Conservation (phyloP, 2,113 vertebrate species). For the Eira barbara region DNA sequence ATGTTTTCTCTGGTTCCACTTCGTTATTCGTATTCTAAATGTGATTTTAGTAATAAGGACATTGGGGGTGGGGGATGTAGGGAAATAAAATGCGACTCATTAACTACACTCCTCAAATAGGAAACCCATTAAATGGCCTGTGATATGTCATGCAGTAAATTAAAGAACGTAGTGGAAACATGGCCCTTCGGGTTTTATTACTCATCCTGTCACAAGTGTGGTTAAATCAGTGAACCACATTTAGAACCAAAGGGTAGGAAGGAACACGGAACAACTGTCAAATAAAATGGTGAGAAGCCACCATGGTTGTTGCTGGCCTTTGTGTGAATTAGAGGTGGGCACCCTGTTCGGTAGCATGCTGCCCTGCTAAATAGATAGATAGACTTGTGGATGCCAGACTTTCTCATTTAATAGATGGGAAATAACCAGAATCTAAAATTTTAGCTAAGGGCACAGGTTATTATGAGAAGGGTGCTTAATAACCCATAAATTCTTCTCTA, state of each 20-base stretch:
- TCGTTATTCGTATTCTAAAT: neutral
- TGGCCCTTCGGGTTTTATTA: slow-evolving; percentile 20
- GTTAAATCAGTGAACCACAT: slow-evolving; percentile 10
- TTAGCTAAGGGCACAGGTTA: neutral
- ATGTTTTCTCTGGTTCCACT: neutral
- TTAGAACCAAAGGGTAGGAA: neutral
- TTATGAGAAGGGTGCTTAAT: neutral
- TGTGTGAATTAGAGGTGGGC: neutral
- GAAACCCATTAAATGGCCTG: slow-evolving; percentile 41
- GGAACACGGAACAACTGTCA: neutral
- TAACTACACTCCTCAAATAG: slow-evolving; percentile 33
- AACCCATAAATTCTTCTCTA: neutral
- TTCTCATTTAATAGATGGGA: neutral
- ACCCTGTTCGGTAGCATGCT: rapidly evolving
- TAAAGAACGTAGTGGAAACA: slow-evolving; percentile 6
- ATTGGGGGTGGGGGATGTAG: neutral
- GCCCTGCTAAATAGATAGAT: rapidly evolving
- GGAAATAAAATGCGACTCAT: slow-evolving; percentile 53
- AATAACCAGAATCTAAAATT: neutral
- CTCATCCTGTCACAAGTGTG: neutral
- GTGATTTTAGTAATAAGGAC: slow-evolving; percentile 19
- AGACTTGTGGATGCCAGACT: neutral
- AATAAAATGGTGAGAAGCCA: neutral
- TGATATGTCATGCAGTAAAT: slow-evolving; percentile 56
- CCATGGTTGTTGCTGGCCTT: neutral